A percentile compares a stretch with the other conserved stretches of the same genome.
Evolutionary conservation across 2,888 invertebrate species (phyloP).

Genomic region (Acleris emargana): DNA sequence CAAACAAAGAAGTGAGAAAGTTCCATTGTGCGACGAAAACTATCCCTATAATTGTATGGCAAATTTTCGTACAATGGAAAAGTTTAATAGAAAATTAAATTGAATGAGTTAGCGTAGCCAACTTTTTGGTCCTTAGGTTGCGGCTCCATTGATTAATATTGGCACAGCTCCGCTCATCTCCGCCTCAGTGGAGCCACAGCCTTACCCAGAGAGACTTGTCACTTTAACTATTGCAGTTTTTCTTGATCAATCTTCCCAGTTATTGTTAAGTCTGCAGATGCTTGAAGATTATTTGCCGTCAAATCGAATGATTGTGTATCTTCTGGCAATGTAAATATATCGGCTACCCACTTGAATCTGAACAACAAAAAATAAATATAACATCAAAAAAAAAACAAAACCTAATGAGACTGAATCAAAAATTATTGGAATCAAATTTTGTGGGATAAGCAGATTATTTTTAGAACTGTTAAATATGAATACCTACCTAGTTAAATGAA

Average conservation of each 20-base stretch:
- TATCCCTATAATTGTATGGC: too few species aligned
- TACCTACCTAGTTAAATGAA: not conserved
- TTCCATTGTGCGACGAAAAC: too few species aligned
- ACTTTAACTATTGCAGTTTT: conserved; percentile 12
- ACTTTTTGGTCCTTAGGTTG: too few species aligned
- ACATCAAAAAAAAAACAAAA: conserved; percentile 14
- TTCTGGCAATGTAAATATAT: conserved; percentile 62
- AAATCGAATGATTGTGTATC: conserved; percentile 43
- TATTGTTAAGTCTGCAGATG: conserved; percentile 49
- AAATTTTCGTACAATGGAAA: too few species aligned
- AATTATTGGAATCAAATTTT: not conserved
- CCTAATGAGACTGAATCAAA: conserved; percentile 62
- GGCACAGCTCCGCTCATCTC: too few species aligned
- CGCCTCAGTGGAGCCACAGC: too few species aligned
- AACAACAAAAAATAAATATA: conserved; percentile 46
- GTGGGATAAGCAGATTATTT: not conserved
- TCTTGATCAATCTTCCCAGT: conserved; percentile 41
- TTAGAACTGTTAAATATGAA: conserved; percentile 10
- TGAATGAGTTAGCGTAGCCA: too few species aligned
- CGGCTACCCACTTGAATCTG: conserved; percentile 74
- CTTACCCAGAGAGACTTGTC: not conserved
- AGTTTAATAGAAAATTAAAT: too few species aligned
- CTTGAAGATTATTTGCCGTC: conserved; percentile 44
- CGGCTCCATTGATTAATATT: too few species aligned
- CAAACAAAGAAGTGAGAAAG: too few species aligned